Percentiles rank a stretch among this genome's conserved stretches.
phyloP scores from a whole-genome alignment of 2,113 vertebrate genomes.

The Casuarius casuarius region DNA sequence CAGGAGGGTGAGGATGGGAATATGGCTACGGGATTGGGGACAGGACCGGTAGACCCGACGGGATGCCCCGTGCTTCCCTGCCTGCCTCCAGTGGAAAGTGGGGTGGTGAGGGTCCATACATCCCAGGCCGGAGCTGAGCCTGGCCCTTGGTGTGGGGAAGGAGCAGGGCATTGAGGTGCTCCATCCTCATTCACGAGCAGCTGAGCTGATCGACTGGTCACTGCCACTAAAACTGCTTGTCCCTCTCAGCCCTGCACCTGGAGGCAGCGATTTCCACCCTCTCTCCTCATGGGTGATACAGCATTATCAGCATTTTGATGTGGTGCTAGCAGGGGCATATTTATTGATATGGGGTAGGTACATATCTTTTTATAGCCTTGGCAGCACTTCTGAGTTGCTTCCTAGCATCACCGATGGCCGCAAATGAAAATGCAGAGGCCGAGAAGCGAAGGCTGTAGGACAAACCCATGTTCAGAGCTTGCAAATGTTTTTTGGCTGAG shows the following conservation, averaged over 20 bases:
- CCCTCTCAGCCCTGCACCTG: not conserved
- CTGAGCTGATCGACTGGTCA: not conserved
- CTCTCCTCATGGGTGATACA: fast-evolving
- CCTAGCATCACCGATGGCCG: not conserved
- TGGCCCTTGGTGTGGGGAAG: too few species aligned
- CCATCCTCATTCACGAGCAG: not conserved
- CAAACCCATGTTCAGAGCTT: fast-evolving
- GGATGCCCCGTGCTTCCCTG: not conserved
- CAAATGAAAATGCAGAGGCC: not conserved
- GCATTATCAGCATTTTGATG: fast-evolving
- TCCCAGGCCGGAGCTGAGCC: too few species aligned
- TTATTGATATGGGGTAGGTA: not conserved
- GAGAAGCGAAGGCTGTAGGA: not conserved
- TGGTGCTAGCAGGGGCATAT: fast-evolving
- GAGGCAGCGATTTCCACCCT: not conserved
- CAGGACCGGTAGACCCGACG: too few species aligned
- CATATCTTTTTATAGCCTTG: fast-evolving
- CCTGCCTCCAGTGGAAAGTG: not conserved
- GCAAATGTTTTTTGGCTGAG: fast-evolving
- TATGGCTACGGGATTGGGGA: fast-evolving
- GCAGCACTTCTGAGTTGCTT: not conserved
- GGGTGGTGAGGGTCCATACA: too few species aligned
- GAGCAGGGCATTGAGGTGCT: not conserved
- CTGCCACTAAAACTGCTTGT: too few species aligned
- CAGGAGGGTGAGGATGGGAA: not conserved